A percentile compares a stretch with the other conserved stretches of the same genome.
Evolutionary conservation across 2,113 vertebrate genomes (phyloP).

Genomic region (Scolopax mira): DNA sequence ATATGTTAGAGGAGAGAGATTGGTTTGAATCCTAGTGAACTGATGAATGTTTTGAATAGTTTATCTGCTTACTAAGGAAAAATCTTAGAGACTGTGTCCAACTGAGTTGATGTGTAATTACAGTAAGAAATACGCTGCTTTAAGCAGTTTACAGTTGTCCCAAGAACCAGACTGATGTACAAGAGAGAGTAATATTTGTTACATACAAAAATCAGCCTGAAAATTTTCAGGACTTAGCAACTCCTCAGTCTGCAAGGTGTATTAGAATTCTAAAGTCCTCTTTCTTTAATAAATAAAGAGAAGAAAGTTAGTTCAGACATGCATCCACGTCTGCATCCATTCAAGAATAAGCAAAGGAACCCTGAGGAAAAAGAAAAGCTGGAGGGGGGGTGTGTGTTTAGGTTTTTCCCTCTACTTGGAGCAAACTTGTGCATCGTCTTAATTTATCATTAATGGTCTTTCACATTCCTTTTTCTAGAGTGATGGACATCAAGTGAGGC

Average conservation of each 20-base stretch:
- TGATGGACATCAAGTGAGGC: constrained; percentile 56
- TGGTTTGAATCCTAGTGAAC: neutral
- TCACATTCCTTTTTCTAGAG: constrained; percentile 61
- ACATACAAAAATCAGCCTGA: neutral
- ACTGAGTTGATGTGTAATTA: neutral
- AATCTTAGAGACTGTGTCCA: neutral
- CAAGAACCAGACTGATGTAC: neutral
- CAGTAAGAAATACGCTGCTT: neutral
- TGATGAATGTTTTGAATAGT: neutral
- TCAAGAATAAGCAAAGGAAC: neutral
- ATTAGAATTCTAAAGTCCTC: neutral
- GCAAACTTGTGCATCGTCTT: constrained; percentile 13
- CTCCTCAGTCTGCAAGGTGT: neutral
- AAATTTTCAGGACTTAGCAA: neutral
- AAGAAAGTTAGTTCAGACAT: neutral
- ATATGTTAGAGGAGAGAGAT: neutral
- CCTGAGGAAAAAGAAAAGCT: neutral
- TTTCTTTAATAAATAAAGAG: neutral
- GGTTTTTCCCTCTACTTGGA: neutral
- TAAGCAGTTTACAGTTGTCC: neutral
- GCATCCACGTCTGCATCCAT: neutral
- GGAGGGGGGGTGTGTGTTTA: neutral
- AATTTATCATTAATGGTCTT: constrained; percentile 60
- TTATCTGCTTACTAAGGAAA: neutral
- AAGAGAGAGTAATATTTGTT: neutral